phyloP scores from a whole-genome alignment of 2,888 invertebrate genomes.

The Leucoma salicis region DNA sequence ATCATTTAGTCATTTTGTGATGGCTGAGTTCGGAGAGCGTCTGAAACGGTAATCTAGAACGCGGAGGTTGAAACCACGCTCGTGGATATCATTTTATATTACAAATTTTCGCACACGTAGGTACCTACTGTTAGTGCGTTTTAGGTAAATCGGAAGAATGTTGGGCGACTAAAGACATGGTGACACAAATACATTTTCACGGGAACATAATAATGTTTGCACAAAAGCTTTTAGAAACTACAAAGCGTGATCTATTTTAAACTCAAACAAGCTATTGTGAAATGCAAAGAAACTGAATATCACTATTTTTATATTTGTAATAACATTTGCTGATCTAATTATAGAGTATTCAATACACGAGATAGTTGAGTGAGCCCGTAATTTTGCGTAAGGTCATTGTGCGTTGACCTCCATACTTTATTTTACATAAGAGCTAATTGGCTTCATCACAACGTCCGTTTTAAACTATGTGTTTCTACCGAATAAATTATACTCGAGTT shows the following conservation, averaged over 20 bases:
- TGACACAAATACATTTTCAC: constrained; percentile 3
- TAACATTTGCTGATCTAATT: constrained; percentile 29
- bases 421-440: constrained; percentile 39
- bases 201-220: constrained; percentile 12
- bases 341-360: constrained; percentile 19
- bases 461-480: constrained; percentile 17
- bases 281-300: constrained; percentile 29
- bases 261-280: constrained; percentile 24
- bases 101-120: too few species aligned
- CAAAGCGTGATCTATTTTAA: constrained; percentile 31
- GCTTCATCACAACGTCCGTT: constrained; percentile 38
- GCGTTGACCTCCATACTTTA: constrained; percentile 31
- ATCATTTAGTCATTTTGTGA: too few species aligned
- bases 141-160: too few species aligned
- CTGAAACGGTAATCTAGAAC: too few species aligned
- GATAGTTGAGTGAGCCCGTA: constrained; percentile 28
- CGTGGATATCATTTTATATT: too few species aligned
- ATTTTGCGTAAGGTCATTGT: constrained; percentile 18
- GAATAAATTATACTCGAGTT: constrained; percentile 19
- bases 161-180: neutral
- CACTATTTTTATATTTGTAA: constrained; percentile 35
- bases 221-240: constrained; percentile 26
- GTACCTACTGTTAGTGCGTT: too few species aligned
- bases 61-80: too few species aligned
- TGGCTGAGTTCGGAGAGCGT: too few species aligned